Conservation (phyloP, 1,140 invertebrate species). For the Neodiprion virginianus region DNA sequence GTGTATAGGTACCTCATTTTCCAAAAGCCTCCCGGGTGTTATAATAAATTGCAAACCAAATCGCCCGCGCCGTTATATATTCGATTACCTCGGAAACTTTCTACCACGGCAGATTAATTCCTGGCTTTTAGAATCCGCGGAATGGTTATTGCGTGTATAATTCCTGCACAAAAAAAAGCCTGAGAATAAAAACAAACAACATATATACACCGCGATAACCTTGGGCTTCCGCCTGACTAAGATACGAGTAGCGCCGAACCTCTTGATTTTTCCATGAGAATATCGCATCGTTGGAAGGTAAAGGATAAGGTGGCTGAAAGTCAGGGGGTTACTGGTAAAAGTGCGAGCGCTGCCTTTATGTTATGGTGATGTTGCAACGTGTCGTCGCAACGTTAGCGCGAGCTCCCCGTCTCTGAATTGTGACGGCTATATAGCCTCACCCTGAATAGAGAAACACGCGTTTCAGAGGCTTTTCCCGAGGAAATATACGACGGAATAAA, state of each 20-base stretch:
- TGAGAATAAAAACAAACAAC: no score
- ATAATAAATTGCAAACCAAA: neutral
- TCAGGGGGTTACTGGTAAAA: neutral
- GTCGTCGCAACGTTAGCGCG: neutral
- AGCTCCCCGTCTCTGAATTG: neutral
- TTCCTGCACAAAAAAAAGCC: no score
- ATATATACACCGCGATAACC: no score
- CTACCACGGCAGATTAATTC: no score
- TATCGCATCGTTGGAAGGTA: no score
- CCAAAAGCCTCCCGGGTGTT: neutral
- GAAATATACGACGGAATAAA: conserved; percentile 3
- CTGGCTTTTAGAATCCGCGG: no score
- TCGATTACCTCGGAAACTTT: neutral
- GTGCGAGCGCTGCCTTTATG: neutral
- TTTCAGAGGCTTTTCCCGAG: neutral
- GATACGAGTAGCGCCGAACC: no score
- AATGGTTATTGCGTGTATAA: no score
- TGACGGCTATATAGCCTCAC: neutral
- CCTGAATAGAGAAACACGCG: neutral
- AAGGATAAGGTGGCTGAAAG: no score
- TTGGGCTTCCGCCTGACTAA: no score
- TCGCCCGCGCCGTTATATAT: neutral
- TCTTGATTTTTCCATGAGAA: no score
- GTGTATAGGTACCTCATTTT: no score
- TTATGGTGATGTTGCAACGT: neutral